Base-by-base conservation (phyloP, 1,140 invertebrate genomes). In the Monochamus saltuarius region DNA sequence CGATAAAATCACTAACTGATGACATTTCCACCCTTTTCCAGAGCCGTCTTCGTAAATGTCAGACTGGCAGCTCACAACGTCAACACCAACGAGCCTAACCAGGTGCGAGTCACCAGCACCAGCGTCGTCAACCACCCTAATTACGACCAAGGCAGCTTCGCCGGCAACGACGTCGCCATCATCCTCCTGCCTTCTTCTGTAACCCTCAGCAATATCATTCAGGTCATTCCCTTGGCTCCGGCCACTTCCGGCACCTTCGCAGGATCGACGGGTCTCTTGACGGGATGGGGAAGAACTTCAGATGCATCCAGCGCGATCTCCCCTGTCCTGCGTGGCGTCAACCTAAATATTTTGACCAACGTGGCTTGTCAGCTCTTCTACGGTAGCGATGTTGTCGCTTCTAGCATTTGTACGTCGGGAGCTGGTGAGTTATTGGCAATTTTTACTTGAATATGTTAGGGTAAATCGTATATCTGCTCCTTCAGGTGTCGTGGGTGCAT, bases 401-500 rank as follows among this genome's bases (percentile, higher is more conserved):
- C 4, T 4, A 34, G 35, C 29, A 34, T 11, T 13, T 13, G n/a
- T 11, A 13, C 13, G 6, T 34, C 17, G 17, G 19, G 39, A 61
- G 6, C 22, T 3, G 22, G 22, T 29, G 22, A 29, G 22, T 29
- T 29, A 1, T 40, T n/a, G n/a, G n/a, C n/a, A n/a, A n/a, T n/a
- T n/a, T n/a, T n/a, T n/a, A n/a, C 52, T 37, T 39, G 56, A 22
- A 14, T 57, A 1, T 62, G 61, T 39, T 29, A 6, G 2, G 22
- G 57, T 49, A 13, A 14, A n/a, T 14, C 54, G 61, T n/a, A 36
- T 8, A 37, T 52, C 51, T 56, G 36, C 8, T 13, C 11, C 56
- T 8, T 9, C 37, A 34, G 61, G 61, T 14, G 1, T 19, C 34
- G 55, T 62, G 7, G 61, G 61, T n/a, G 61, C 90, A 7, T 93